Evolutionary conservation across 2,888 invertebrate genomes (phyloP).

Genomic region (Agriotes lineatus): DNA sequence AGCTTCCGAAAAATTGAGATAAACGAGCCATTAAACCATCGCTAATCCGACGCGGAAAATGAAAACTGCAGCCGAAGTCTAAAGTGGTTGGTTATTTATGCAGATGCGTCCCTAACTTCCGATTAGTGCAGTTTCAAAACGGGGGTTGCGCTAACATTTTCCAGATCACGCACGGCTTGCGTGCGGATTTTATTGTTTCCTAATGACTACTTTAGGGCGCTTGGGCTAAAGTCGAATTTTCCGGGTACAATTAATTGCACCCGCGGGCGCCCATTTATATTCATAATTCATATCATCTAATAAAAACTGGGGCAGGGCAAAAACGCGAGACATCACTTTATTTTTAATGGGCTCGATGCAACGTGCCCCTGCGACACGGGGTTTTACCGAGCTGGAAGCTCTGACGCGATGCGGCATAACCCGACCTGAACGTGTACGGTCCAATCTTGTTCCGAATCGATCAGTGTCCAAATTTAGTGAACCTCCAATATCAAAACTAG

Average conservation of each 20-base stretch:
- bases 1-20: constrained; percentile 8
- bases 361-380: neutral
- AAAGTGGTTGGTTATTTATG: constrained; percentile 23
- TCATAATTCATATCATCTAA: constrained; percentile 16
- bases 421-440: too few species aligned
- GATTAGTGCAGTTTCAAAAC: neutral
- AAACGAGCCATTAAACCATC: constrained; percentile 6
- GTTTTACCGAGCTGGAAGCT: neutral
- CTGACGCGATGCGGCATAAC: too few species aligned
- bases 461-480: too few species aligned
- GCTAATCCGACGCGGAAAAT: neutral
- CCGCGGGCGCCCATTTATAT: constrained; percentile 5
- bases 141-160: neutral
- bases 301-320: neutral
- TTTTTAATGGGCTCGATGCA: neutral
- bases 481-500: too few species aligned
- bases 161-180: constrained; percentile 7
- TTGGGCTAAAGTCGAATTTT: neutral
- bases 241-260: constrained; percentile 14
- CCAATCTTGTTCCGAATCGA: too few species aligned
- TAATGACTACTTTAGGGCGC: constrained; percentile 9
- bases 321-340: constrained; percentile 14
- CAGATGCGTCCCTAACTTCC: constrained; percentile 17
- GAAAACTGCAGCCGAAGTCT: neutral
- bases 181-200: constrained; percentile 6